These are phyloP conservation scores for Platysternon megacephalum DNA, from an alignment of 2,113 vertebrate genomes.

Conservation along the genomic window DNA sequence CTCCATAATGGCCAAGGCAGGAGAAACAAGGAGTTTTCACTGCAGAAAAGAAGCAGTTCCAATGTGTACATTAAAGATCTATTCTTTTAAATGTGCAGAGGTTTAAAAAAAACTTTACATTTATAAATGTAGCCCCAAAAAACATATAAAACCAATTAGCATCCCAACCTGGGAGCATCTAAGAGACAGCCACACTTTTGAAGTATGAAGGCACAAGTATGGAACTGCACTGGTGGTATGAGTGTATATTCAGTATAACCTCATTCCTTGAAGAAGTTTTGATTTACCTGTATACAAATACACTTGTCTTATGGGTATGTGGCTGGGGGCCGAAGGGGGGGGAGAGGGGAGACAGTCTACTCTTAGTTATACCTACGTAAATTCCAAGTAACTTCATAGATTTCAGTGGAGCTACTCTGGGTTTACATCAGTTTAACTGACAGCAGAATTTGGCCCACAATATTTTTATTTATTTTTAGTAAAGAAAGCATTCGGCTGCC, in stretches of 20 bases:
- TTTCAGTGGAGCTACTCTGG: neutral
- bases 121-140: slow-evolving; percentile 57
- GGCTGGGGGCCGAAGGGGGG: rapidly evolving
- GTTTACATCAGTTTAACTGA: neutral
- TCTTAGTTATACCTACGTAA: rapidly evolving
- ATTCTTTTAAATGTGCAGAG: neutral
- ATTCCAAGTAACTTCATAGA: neutral
- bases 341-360: rapidly evolving
- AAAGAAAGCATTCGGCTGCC: neutral
- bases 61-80: neutral
- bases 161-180: neutral
- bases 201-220: slow-evolving; percentile 42
- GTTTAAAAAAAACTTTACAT: neutral
- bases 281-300: neutral
- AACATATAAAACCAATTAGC: neutral
- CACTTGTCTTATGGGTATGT: neutral
- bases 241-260: rapidly evolving
- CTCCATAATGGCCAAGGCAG: neutral
- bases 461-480: rapidly evolving
- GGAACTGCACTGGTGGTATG: neutral
- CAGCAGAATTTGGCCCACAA: rapidly evolving
- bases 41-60: neutral
- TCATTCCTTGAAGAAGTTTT: neutral
- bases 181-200: slow-evolving; percentile 25
- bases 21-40: neutral